Evolutionary conservation across 1,140 invertebrate species (phyloP).

Genomic region (Monochamus saltuarius): DNA sequence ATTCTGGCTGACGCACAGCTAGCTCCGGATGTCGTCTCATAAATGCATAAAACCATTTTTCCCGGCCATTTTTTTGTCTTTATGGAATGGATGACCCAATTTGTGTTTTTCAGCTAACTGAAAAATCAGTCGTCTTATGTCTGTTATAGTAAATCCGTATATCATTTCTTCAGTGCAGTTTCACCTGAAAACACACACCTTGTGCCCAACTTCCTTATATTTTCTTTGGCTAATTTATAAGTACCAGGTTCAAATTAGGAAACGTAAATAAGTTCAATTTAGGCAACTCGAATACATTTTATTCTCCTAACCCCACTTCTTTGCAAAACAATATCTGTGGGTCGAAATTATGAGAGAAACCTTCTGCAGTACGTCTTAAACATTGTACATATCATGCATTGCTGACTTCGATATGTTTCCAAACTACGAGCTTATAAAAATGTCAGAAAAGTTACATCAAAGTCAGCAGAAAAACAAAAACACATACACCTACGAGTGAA

Average conservation of each 20-base stretch:
- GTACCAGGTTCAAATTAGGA: slow-evolving; percentile 1
- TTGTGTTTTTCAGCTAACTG: slow-evolving; percentile 2
- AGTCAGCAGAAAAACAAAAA: background rate
- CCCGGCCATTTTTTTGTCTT: slow-evolving; percentile 28
- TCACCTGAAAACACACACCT: background rate
- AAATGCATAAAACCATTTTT: slow-evolving; percentile 6
- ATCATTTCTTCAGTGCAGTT: background rate
- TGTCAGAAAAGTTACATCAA: background rate
- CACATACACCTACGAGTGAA: background rate
- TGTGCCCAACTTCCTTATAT: background rate
- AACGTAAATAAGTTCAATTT: background rate
- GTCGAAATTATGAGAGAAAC: background rate
- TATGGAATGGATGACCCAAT: background rate
- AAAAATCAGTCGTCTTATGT: slow-evolving; percentile 28
- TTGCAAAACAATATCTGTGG: background rate
- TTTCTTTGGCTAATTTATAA: background rate
- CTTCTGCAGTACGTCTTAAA: background rate
- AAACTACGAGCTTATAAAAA: too few relatives aligned
- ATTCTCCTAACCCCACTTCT: background rate
- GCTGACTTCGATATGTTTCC: too few relatives aligned
- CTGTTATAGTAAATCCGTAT: slow-evolving; percentile 11
- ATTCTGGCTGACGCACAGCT: background rate
- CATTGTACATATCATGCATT: too few relatives aligned
- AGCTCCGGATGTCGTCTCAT: slow-evolving; percentile 50
- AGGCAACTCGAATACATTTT: background rate